Evolutionary conservation across 2,797 vertebrate species (phyloP), one percentile per base, ranked within the genome.

Genomic region (Rhinogobio ventralis): DNA sequence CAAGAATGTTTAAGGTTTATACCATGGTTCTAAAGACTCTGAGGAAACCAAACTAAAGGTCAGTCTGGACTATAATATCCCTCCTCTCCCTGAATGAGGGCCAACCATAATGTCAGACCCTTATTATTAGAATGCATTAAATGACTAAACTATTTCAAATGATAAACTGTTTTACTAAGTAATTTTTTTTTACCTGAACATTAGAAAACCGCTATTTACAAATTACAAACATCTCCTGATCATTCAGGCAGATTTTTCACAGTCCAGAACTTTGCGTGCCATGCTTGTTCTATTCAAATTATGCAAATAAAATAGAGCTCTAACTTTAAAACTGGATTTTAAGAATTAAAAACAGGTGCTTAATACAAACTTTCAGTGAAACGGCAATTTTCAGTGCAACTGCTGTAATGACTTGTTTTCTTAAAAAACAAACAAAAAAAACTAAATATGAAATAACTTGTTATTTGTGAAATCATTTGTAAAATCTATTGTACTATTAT

Each of bases 71-170:
- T 33, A 62, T 79, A 66, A 67, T 67, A 66, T 79, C 60, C 60
- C 77, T 79, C 77, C 60, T 79, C 45, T 79, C 60, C 45, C 45
- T 79, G 51, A 42, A 81, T 28, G 39, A 71, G 15, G 49, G 28
- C 42, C 45, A 67, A 67, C 20, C 20, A 15, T 80, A 80, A 80
- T 68, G 64, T 80, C 67, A 55, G 33, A 57, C 49, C 45, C 19
- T 67, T 79, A 66, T 79, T 79, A 79, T 79, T 79, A 79, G 77
- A 79, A 66, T 49, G 62, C 60, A n/a, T 79, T 79, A 66, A 79
- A 66, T 79, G 6, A 14, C 77, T 25, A 25, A 60, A 55, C 33
- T 79, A 51, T 79, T 67, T 51, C 2, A 84, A 79, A 78, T 62
- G 73, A 77, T n/a, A 28, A 46, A 67, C 46, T 55, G 20, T 25